Conservation (phyloP, 1,140 invertebrate genomes). For the Drosophila biarmipes region DNA sequence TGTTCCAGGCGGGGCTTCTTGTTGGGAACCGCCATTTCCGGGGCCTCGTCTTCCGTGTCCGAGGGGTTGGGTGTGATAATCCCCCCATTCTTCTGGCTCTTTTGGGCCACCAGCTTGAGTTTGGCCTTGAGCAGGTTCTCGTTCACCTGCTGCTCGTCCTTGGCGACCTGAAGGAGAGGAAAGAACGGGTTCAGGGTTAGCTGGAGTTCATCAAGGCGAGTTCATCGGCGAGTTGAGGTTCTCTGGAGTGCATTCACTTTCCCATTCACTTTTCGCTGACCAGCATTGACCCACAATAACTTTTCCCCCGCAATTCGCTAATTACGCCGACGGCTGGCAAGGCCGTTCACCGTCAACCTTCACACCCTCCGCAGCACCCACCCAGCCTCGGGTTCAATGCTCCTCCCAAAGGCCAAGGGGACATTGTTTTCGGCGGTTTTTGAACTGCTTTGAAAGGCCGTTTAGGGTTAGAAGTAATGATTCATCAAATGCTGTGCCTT, state of each 20-base stretch:
- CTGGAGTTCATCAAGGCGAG: constrained; percentile 37
- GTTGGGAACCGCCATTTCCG: constrained; percentile 81
- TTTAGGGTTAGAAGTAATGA: constrained; percentile 22
- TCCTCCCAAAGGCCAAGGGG: constrained; percentile 9
- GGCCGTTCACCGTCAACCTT: constrained; percentile 75
- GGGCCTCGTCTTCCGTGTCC: constrained; percentile 85
- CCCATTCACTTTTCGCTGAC: constrained; percentile 40
- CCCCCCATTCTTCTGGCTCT: constrained; percentile 61
- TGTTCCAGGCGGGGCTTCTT: constrained; percentile 83
- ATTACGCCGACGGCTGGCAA: constrained; percentile 45
- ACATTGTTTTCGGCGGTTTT: constrained; percentile 39
- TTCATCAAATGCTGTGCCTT: constrained; percentile 5
- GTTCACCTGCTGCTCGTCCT: constrained; percentile 68
- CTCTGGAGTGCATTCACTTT: constrained; percentile 36
- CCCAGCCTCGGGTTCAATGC: constrained; percentile 50
- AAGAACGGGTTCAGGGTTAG: constrained; percentile 31
- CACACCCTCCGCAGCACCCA: constrained; percentile 14
- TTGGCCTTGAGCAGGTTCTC: constrained; percentile 77
- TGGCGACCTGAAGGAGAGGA: constrained; percentile 44
- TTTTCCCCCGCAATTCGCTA: constrained; percentile 57
- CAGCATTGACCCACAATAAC: constrained; percentile 73
- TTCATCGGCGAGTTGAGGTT: constrained; percentile 16
- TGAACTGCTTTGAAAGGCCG: constrained; percentile 45
- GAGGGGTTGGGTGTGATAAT: constrained; percentile 85
- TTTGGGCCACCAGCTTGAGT: constrained; percentile 66